phyloP scores from a whole-genome alignment of 2,113 vertebrate species.

The Dipodomys merriami region DNA sequence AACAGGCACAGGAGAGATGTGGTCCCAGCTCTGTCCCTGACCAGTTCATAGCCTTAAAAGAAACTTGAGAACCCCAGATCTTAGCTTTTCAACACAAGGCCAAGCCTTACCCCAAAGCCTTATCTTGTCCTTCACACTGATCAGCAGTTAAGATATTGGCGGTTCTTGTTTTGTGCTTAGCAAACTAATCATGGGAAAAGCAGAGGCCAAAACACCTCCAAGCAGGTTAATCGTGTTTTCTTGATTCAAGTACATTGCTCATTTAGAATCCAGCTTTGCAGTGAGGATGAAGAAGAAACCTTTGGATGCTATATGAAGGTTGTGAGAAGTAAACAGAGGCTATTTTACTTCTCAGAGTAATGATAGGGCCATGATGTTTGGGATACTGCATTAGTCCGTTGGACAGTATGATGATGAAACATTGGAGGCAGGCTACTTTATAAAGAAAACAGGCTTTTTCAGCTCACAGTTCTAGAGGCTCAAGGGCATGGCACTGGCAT shows the following conservation, averaged over 20 bases:
- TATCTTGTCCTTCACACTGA: not conserved
- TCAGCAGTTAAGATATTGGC: not conserved
- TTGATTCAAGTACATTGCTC: not conserved
- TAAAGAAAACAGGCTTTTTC: not conserved
- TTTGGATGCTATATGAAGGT: not conserved
- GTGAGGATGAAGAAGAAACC: not conserved
- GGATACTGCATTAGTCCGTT: not conserved
- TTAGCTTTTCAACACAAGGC: not conserved
- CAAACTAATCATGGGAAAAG: not conserved
- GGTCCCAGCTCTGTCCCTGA: slow-evolving; percentile 4
- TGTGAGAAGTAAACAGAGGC: not conserved
- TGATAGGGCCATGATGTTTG: not conserved
- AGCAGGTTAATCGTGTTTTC: not conserved
- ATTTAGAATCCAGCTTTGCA: not conserved
- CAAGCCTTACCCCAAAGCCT: not conserved
- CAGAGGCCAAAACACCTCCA: not conserved
- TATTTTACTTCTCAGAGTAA: not conserved
- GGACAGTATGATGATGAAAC: not conserved
- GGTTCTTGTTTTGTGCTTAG: not conserved
- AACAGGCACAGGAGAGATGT: not conserved
- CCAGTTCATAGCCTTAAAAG: not conserved
- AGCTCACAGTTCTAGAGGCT: not conserved
- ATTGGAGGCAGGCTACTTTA: not conserved
- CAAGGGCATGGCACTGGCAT: not conserved
- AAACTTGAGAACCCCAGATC: not conserved